phyloP scores from a whole-genome alignment of 2,888 invertebrate genomes.

The Carpatolechia fugitivella region DNA sequence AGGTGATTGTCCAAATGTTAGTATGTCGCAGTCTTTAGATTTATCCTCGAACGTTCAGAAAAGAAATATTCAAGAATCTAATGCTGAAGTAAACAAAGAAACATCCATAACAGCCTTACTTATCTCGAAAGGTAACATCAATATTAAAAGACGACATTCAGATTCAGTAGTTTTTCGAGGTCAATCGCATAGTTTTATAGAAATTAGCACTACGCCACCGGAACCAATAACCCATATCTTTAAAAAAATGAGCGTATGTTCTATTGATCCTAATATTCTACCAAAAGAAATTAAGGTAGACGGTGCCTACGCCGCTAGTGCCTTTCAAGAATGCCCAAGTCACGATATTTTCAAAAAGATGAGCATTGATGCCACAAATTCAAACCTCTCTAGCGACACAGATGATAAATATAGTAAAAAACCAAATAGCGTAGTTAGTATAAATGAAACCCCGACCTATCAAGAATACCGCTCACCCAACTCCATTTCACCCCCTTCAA shows the following conservation, averaged over 20 bases:
- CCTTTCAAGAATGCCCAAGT: not conserved
- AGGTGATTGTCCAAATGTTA: slow-evolving; percentile 20
- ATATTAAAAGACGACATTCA: slow-evolving; percentile 43
- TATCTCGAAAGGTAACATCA: not conserved
- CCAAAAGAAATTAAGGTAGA: slow-evolving; percentile 13
- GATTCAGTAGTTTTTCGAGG: slow-evolving; percentile 38
- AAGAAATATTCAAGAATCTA: slow-evolving; percentile 10
- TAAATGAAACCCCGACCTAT: slow-evolving; percentile 73
- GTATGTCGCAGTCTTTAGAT: slow-evolving; percentile 32
- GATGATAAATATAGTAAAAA: slow-evolving; percentile 38
- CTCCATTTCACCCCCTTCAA: slow-evolving; percentile 48
- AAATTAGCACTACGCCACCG: slow-evolving; percentile 34
- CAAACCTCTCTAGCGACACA: slow-evolving; percentile 6
- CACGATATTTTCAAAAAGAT: slow-evolving; percentile 14
- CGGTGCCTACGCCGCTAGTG: not conserved
- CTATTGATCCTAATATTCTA: slow-evolving; percentile 23
- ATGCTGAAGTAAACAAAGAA: not conserved
- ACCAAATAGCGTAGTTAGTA: slow-evolving; percentile 65
- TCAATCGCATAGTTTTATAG: not conserved
- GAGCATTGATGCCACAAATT: slow-evolving; percentile 14
- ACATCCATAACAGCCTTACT: not conserved
- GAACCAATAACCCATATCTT: slow-evolving; percentile 44
- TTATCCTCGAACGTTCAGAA: slow-evolving; percentile 20
- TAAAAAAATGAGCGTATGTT: slow-evolving; percentile 46
- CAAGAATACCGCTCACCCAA: slow-evolving; percentile 71